Percentiles rank a stretch among this genome's conserved stretches.
These are phyloP conservation scores for Hirtodrosophila confusa DNA, from an alignment of 2,888 invertebrate species.

Conservation along the genomic window DNA sequence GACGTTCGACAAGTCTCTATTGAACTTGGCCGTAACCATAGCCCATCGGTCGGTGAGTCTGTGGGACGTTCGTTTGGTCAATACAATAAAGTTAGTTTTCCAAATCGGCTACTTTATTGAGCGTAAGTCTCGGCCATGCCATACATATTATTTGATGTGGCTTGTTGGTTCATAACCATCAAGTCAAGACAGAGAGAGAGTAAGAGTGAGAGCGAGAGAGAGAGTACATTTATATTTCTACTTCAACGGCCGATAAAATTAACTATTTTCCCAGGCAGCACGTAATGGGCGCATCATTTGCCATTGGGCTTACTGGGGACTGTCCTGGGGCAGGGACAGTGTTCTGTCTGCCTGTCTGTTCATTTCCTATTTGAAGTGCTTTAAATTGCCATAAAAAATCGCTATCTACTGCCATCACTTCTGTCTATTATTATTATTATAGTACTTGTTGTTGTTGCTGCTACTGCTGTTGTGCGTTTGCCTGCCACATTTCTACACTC, in stretches of 20 bases:
- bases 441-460: slow-evolving; percentile 18
- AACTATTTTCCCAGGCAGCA: slow-evolving; percentile 70
- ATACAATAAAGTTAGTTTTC: slow-evolving; percentile 75
- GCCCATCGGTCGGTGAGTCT: no score
- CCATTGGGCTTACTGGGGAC: slow-evolving; percentile 31
- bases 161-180: slow-evolving; percentile 64
- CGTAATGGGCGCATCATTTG: slow-evolving; percentile 76
- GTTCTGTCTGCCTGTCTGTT: slow-evolving; percentile 22
- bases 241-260: slow-evolving; percentile 71
- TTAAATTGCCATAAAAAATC: slow-evolving; percentile 76
- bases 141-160: slow-evolving; percentile 70
- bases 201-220: slow-evolving; percentile 19
- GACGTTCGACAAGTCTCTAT: slow-evolving; percentile 43
- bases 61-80: slow-evolving; percentile 26
- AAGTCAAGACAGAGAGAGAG: slow-evolving; percentile 43
- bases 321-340: slow-evolving; percentile 4
- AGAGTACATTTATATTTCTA: slow-evolving; percentile 71
- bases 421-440: slow-evolving; percentile 26
- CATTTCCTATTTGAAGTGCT: slow-evolving; percentile 70
- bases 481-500: slow-evolving; percentile 73
- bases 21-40: slow-evolving; percentile 58
- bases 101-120: slow-evolving; percentile 78
- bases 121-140: slow-evolving; percentile 63
- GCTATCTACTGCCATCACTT: slow-evolving; percentile 67
- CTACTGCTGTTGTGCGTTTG: slow-evolving; percentile 40